Conservation (phyloP, 37 sponge, comb jelly and placozoan genomes). For the Chondrosia reniformis region DNA sequence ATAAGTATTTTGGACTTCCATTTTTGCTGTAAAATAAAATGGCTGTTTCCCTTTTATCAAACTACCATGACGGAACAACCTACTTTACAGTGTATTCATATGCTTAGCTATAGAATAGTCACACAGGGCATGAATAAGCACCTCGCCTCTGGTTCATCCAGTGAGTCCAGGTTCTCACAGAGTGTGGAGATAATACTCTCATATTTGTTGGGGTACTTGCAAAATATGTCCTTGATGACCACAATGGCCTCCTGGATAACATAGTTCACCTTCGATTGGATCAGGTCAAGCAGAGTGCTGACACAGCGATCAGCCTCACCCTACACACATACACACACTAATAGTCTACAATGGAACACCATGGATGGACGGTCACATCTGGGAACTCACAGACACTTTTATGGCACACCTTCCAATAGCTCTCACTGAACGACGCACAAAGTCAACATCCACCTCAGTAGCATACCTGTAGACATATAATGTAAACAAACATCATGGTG, state of each 20-base stretch:
- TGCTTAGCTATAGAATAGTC: no score
- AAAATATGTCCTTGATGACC: slow-evolving; percentile 97
- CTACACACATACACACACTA: background rate
- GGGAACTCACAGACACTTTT: slow-evolving; percentile 80
- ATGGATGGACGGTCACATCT: background rate
- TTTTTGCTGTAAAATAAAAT: no score
- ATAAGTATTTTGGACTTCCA: no score
- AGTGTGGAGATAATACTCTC: slow-evolving; percentile 96
- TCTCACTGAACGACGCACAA: slow-evolving; percentile 95
- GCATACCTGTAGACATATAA: slow-evolving; percentile 88
- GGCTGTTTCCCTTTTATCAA: no score
- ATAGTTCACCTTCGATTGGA: slow-evolving; percentile 98
- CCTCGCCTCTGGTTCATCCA: slow-evolving; percentile 99
- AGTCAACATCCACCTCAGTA: slow-evolving; percentile 98
- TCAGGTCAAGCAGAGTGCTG: slow-evolving; percentile 90
- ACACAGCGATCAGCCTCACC: slow-evolving; percentile 91
- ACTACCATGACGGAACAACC: no score
- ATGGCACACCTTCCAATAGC: slow-evolving; percentile 99
- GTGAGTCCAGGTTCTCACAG: slow-evolving; percentile 96
- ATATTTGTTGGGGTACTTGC: slow-evolving; percentile 98
- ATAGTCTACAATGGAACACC: background rate
- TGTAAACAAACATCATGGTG: no score
- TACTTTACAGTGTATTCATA: no score
- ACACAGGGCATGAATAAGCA: slow-evolving; percentile 5
- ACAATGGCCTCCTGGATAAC: slow-evolving; percentile 97